These are phyloP conservation scores for Rhinolophus sinicus DNA, from an alignment of 2,113 vertebrate genomes.

Conservation along the genomic window DNA sequence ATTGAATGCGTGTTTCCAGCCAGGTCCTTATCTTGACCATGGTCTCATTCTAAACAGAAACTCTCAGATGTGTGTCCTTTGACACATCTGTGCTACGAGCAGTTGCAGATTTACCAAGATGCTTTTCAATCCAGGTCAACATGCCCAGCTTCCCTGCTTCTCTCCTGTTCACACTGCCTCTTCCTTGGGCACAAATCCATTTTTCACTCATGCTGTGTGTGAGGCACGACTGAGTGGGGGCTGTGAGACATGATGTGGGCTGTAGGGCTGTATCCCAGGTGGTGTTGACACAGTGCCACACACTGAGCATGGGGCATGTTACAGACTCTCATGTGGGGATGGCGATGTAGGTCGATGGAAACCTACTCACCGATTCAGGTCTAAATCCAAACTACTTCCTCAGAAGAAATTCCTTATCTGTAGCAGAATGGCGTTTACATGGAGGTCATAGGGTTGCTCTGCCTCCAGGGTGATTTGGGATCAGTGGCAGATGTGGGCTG, in stretches of 20 bases:
- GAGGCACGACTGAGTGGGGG: fast-evolving
- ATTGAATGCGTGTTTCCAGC: not conserved
- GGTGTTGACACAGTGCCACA: not conserved
- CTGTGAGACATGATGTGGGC: not conserved
- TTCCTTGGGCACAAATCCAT: not conserved
- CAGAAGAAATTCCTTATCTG: not conserved
- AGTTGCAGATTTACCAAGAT: not conserved
- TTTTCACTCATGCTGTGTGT: not conserved
- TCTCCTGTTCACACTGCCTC: not conserved
- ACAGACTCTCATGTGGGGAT: fast-evolving
- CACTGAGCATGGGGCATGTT: fast-evolving
- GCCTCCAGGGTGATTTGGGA: not conserved
- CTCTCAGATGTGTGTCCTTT: not conserved
- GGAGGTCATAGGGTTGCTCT: not conserved
- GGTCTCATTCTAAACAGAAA: not conserved
- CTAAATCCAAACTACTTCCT: not conserved
- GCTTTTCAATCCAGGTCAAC: too few species aligned
- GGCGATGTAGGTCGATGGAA: fast-evolving
- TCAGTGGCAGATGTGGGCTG: not conserved
- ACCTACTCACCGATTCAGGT: fast-evolving
- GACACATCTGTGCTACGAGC: not conserved
- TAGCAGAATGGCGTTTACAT: not conserved
- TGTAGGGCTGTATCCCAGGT: too few species aligned
- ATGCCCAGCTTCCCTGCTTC: not conserved
- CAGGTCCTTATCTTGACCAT: not conserved